Conservation (phyloP, 2,797 vertebrate species). For the Cheirogaleus major region DNA sequence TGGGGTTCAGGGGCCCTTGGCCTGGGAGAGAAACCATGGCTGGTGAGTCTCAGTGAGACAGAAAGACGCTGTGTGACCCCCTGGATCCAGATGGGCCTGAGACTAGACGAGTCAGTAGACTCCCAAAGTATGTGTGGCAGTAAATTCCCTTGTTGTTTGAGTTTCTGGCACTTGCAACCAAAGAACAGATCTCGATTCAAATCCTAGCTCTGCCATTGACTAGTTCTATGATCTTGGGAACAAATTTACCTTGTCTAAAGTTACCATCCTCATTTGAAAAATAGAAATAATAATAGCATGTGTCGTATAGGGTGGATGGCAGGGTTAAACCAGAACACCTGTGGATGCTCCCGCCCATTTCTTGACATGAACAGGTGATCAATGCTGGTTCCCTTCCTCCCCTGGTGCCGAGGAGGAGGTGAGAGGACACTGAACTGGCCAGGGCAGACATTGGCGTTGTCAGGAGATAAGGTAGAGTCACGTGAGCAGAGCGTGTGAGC, state of each 20-base stretch:
- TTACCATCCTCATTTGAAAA: not conserved
- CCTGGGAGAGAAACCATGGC: not conserved
- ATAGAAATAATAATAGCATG: not conserved
- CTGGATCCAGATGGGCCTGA: not conserved
- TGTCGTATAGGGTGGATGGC: not conserved
- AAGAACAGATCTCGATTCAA: not conserved
- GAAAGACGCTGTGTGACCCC: not conserved
- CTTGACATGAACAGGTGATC: not conserved
- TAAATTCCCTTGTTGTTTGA: not conserved
- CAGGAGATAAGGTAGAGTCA: rapidly evolving
- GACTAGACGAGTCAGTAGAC: not conserved
- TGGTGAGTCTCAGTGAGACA: not conserved
- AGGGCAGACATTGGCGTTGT: not conserved
- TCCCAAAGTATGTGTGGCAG: not conserved
- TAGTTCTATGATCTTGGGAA: not conserved
- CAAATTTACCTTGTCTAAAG: not conserved
- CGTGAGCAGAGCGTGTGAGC: rapidly evolving
- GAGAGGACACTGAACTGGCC: no score
- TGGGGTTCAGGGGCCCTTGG: not conserved
- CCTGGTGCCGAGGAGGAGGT: not conserved
- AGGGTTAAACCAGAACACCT: not conserved
- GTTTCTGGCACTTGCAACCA: not conserved
- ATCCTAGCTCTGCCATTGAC: not conserved
- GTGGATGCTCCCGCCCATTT: not conserved
- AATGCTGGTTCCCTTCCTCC: not conserved